Conservation (phyloP, 2,888 invertebrate genomes). For the Cryptocephalus primarius region DNA sequence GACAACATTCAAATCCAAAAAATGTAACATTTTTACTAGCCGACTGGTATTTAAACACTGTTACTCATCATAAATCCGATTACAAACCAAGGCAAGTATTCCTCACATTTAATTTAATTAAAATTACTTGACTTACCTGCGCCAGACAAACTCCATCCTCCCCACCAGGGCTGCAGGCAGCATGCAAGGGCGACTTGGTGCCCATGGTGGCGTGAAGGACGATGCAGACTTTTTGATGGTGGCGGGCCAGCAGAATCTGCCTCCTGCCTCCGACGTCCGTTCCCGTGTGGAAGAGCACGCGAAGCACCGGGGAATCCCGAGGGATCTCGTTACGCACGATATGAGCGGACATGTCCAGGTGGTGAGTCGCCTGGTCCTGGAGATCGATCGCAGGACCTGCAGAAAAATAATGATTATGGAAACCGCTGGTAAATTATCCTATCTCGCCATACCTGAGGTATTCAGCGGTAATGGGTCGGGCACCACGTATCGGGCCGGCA, state of each 20-base stretch:
- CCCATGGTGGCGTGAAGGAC: constrained; percentile 62
- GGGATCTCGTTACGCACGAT: constrained; percentile 79
- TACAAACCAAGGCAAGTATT: too few species aligned
- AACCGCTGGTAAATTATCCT: too few species aligned
- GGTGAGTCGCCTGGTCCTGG: constrained; percentile 55
- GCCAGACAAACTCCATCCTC: constrained; percentile 89
- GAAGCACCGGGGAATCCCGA: constrained; percentile 80
- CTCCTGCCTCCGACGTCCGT: constrained; percentile 72
- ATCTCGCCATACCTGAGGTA: constrained; percentile 23
- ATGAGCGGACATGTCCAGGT: constrained; percentile 87
- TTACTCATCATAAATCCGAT: too few species aligned
- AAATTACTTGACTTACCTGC: constrained; percentile 22
- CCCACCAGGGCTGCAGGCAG: constrained; percentile 88
- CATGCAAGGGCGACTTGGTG: constrained; percentile 55
- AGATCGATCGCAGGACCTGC: constrained; percentile 40
- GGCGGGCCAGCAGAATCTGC: constrained; percentile 46
- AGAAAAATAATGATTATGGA: constrained; percentile 5
- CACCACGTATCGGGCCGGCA: constrained; percentile 79
- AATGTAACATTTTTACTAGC: too few species aligned
- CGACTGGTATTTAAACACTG: too few species aligned
- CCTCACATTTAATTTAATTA: too few species aligned
- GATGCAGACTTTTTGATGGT: constrained; percentile 63
- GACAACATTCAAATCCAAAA: too few species aligned
- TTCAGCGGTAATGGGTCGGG: constrained; percentile 58
- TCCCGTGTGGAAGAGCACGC: constrained; percentile 87